Conservation (phyloP, 2,888 invertebrate species). For the Noctua comes region DNA sequence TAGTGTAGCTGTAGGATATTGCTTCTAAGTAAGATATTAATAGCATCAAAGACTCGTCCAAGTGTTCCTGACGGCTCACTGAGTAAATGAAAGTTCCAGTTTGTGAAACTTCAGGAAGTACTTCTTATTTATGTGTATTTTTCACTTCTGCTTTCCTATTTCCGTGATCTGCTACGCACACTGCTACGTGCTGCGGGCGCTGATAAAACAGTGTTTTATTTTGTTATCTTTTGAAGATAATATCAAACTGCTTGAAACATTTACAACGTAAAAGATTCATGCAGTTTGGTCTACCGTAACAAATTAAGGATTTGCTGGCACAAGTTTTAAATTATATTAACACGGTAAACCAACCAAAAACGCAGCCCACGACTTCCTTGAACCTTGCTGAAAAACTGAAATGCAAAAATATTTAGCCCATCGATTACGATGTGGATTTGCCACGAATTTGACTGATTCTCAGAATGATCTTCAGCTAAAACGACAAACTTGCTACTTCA, state of each 20-base stretch:
- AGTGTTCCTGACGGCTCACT: constrained; percentile 1
- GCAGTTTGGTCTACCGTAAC: too few species aligned
- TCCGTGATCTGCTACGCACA: constrained; percentile 26
- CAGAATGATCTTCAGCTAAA: constrained; percentile 4
- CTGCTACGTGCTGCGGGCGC: neutral
- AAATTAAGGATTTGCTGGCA: neutral
- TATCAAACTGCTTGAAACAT: too few species aligned
- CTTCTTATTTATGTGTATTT: constrained; percentile 11
- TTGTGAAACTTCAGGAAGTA: constrained; percentile 25
- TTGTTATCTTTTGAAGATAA: constrained; percentile 29
- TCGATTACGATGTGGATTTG: neutral
- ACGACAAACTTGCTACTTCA: neutral
- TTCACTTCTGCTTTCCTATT: constrained; percentile 33
- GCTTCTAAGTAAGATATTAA: constrained; percentile 16
- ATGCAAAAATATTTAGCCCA: neutral
- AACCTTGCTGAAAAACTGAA: neutral
- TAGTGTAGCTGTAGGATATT: neutral
- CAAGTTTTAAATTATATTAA: neutral
- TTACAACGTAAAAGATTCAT: too few species aligned
- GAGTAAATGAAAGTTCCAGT: constrained; percentile 27
- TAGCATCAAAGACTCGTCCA: constrained; percentile 4
- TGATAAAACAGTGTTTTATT: constrained; percentile 13
- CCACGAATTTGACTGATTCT: neutral
- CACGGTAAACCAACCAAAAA: neutral
- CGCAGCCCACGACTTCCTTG: too few species aligned